A percentile compares a stretch with the other conserved stretches of the same genome.
Evolutionary conservation across 2,797 vertebrate species (phyloP).

Genomic region (Helicolenus hilgendorfi): DNA sequence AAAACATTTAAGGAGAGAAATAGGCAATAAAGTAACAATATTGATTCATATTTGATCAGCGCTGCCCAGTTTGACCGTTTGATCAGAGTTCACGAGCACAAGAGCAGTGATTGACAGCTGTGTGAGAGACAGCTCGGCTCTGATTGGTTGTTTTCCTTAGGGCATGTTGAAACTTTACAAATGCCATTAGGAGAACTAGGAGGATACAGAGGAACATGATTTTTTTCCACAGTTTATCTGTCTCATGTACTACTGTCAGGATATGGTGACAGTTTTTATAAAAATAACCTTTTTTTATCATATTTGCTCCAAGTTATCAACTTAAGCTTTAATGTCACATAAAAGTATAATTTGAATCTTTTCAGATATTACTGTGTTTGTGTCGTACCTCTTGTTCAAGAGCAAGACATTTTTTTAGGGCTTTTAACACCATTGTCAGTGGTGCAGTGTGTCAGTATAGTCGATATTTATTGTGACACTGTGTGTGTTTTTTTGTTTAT

Average conservation of each 20-base stretch:
- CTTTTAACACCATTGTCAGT: background rate
- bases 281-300: too few species aligned
- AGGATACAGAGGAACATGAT: too few species aligned
- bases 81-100: background rate
- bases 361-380: background rate
- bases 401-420: background rate
- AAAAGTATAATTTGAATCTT: background rate
- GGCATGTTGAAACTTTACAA: too few species aligned
- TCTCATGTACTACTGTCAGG: too few species aligned
- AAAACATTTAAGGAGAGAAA: background rate
- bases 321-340: background rate
- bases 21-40: background rate
- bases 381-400: background rate
- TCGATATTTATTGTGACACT: background rate
- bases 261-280: too few species aligned
- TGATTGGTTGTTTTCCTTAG: too few species aligned
- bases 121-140: too few species aligned
- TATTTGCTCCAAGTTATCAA: too few species aligned
- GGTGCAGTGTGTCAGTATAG: background rate
- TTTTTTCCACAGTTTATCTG: too few species aligned
- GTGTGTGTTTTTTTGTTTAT: constrained; percentile 26
- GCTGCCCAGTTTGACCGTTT: too few species aligned
- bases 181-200: too few species aligned
- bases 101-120: background rate
- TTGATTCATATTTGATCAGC: background rate